A percentile compares a stretch with the other conserved stretches of the same genome.
These are phyloP conservation scores for Clostera curtula DNA, from an alignment of 2,888 invertebrate species.

Conservation along the genomic window DNA sequence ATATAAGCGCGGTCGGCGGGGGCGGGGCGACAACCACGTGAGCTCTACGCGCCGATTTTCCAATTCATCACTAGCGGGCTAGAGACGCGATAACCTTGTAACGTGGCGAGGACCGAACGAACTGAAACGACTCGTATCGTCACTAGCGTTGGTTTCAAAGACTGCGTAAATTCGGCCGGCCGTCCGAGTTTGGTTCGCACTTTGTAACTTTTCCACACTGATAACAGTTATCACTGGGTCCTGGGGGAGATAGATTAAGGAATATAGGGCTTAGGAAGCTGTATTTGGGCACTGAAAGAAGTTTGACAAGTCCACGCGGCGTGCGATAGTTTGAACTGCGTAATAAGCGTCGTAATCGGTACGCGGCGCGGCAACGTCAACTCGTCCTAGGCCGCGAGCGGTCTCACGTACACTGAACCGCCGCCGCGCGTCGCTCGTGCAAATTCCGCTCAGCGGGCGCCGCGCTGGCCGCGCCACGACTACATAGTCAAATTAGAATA, in stretches of 20 bases:
- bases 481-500: too few species aligned
- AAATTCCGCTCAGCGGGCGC: slow-evolving; percentile 57
- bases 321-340: slow-evolving; percentile 61
- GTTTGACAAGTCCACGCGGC: slow-evolving; percentile 61
- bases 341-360: slow-evolving; percentile 55
- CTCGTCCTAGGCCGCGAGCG: slow-evolving; percentile 58
- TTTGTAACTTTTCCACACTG: slow-evolving; percentile 63
- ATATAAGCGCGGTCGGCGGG: slow-evolving; percentile 68
- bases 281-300: slow-evolving; percentile 25
- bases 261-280: slow-evolving; percentile 16
- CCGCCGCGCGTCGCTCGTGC: slow-evolving; percentile 57
- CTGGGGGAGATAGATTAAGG: slow-evolving; percentile 19
- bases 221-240: slow-evolving; percentile 57
- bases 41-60: slow-evolving; percentile 75
- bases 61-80: slow-evolving; percentile 71
- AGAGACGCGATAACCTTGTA: slow-evolving; percentile 73
- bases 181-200: slow-evolving; percentile 46
- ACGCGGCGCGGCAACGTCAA: slow-evolving; percentile 43
- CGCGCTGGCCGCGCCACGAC: slow-evolving; percentile 32
- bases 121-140: slow-evolving; percentile 53
- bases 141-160: slow-evolving; percentile 37
- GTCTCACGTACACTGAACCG: slow-evolving; percentile 68
- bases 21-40: slow-evolving; percentile 71
- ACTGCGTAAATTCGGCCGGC: slow-evolving; percentile 43
- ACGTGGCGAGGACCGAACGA: slow-evolving; percentile 60